Conservation (phyloP, 2,113 vertebrate species). For the Neolamprologus kungweensis region DNA sequence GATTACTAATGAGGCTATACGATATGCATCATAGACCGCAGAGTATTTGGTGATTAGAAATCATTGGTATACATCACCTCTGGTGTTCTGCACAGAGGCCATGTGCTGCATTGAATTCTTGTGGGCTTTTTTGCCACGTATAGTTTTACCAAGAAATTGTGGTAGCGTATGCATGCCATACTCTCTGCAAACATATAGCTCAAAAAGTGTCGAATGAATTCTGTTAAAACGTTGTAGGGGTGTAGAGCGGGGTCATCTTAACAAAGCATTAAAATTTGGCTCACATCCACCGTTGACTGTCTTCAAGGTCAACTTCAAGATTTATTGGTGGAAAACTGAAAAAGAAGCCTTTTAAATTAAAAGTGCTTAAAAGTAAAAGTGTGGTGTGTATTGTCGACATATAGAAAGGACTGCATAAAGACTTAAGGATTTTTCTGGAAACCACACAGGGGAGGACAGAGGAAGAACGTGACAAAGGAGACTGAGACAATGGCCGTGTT, state of each 20-base stretch:
- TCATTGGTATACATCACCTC: neutral
- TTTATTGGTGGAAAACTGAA: neutral
- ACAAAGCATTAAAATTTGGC: neutral
- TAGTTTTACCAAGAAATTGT: neutral
- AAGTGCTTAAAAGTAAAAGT: neutral
- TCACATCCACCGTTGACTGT: accelerated
- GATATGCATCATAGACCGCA: neutral
- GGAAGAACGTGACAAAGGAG: neutral
- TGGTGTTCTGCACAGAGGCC: neutral
- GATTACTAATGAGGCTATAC: neutral
- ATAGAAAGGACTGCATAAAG: accelerated
- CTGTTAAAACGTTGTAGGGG: neutral
- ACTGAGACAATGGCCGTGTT: neutral
- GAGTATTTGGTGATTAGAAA: neutral
- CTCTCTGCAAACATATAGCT: neutral
- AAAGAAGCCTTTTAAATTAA: neutral
- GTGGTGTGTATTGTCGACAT: neutral
- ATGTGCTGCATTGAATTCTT: neutral
- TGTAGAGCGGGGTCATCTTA: accelerated
- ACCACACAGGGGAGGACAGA: neutral
- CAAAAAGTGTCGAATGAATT: accelerated
- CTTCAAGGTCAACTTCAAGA: neutral
- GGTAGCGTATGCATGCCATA: neutral
- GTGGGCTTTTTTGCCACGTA: neutral
- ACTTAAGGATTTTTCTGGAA: neutral